phyloP scores from a whole-genome alignment of 2,797 vertebrate genomes.

The Neosilurus mollespiculum region DNA sequence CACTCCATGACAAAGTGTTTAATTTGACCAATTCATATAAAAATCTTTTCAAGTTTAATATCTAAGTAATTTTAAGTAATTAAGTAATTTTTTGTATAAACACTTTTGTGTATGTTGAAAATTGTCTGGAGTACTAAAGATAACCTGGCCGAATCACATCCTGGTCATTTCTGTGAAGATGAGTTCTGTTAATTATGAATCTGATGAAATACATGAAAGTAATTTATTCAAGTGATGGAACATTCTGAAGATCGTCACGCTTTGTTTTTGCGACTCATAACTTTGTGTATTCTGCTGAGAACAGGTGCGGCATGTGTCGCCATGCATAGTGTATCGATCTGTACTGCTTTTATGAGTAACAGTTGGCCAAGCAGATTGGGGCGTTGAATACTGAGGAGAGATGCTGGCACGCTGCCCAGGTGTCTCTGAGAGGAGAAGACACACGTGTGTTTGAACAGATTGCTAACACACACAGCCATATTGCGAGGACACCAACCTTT shows the following conservation, averaged over 20 bases:
- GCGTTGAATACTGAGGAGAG: slow-evolving; percentile 45
- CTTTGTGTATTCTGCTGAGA: neutral
- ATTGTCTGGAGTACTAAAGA: neutral
- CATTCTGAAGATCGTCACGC: neutral
- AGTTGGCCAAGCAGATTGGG: slow-evolving; percentile 58
- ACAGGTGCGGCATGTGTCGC: slow-evolving; percentile 42
- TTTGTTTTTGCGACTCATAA: neutral
- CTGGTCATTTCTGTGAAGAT: neutral
- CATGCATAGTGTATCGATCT: slow-evolving; percentile 50
- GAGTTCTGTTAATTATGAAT: no score
- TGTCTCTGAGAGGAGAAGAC: slow-evolving; percentile 50
- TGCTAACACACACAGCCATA: slow-evolving; percentile 42
- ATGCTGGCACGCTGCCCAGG: slow-evolving; percentile 49
- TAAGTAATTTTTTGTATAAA: no score
- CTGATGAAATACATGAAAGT: neutral
- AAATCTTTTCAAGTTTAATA: neutral
- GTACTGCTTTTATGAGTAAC: slow-evolving; percentile 46
- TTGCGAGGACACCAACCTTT: slow-evolving; percentile 33
- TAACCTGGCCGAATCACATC: neutral
- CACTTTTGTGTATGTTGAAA: neutral
- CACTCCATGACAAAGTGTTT: neutral
- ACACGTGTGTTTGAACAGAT: slow-evolving; percentile 53
- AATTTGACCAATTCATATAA: neutral
- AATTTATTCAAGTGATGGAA: neutral
- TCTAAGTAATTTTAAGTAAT: no score